These are phyloP conservation scores for Pampusana beccarii DNA, from an alignment of 2,113 vertebrate species.

Conservation along the genomic window DNA sequence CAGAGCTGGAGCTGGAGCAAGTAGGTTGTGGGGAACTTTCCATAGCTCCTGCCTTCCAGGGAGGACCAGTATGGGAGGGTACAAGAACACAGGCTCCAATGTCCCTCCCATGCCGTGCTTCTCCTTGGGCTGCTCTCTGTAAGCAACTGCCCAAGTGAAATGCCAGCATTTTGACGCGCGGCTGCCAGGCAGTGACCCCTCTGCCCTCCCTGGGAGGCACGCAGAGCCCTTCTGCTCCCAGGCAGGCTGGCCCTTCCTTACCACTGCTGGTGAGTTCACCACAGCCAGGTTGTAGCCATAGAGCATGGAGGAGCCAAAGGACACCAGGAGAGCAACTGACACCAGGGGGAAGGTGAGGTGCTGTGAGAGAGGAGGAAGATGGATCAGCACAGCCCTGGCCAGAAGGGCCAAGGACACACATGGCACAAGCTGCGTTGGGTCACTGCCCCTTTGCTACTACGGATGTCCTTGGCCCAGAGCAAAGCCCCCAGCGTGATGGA, in stretches of 20 bases:
- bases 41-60: neutral
- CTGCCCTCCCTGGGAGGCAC: neutral
- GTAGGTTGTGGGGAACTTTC: neutral
- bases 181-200: neutral
- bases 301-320: conserved; percentile 89
- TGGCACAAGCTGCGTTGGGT: neutral
- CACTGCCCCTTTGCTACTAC: neutral
- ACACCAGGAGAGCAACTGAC: conserved; percentile 83
- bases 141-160: neutral
- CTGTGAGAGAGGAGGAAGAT: conserved; percentile 61
- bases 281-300: conserved; percentile 91
- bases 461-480: neutral
- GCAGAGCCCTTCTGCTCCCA: neutral
- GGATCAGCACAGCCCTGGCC: neutral
- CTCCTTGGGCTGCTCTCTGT: neutral
- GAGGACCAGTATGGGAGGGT: neutral
- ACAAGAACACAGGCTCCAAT: neutral
- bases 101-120: neutral
- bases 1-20: neutral
- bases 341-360: conserved; percentile 81
- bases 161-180: neutral
- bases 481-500: rapidly evolving
- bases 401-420: neutral
- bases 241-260: conserved; percentile 50
- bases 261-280: conserved; percentile 87